Evolutionary conservation across 2,797 vertebrate genomes (phyloP).

Genomic region (Vireo griseus): DNA sequence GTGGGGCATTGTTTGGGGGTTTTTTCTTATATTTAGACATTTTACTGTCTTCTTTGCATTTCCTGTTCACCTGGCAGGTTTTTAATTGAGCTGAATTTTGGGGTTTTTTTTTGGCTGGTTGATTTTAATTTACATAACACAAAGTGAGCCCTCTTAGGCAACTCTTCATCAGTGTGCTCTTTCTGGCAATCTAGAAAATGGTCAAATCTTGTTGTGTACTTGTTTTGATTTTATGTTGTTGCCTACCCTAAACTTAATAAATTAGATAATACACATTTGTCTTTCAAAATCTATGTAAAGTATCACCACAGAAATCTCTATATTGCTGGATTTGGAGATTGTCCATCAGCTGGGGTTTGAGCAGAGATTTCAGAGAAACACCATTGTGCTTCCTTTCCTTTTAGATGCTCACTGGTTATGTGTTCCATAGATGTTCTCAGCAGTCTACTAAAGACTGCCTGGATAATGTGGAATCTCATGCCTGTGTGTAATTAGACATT

Average conservation of each 20-base stretch:
- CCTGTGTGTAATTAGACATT: background rate
- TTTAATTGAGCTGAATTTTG: background rate
- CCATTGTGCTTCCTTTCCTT: background rate
- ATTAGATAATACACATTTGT: background rate
- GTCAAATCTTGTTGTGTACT: background rate
- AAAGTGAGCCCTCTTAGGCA: background rate
- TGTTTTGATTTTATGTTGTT: background rate
- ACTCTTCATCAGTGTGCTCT: background rate
- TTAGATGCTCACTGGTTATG: background rate
- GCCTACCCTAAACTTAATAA: background rate
- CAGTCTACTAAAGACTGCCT: background rate
- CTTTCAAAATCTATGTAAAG: background rate
- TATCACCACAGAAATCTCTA: background rate
- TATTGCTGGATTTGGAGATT: background rate
- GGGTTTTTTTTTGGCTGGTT: background rate
- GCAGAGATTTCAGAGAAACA: background rate
- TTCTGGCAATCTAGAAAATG: background rate
- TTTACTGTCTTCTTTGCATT: background rate
- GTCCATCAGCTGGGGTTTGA: background rate
- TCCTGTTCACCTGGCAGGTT: background rate
- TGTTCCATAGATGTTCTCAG: background rate
- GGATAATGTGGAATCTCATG: background rate
- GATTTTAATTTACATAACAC: background rate
- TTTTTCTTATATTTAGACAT: background rate
- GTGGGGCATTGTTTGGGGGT: fast-evolving